Evolutionary conservation across 1,140 invertebrate species (phyloP).

Genomic region (Plectrocnemia conspersa): DNA sequence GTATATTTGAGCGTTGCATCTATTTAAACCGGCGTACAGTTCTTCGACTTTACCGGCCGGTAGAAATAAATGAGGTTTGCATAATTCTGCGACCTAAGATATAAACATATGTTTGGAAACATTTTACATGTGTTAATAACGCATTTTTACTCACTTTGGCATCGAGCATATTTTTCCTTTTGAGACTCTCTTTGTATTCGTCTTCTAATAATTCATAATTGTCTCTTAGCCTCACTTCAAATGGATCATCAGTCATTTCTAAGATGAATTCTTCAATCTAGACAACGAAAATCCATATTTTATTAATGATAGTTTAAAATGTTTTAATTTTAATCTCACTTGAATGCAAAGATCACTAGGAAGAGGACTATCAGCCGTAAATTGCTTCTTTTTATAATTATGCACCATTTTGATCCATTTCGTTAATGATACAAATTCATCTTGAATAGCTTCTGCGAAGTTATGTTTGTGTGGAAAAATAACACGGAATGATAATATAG

Average conservation of each 20-base stretch:
- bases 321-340: conserved; percentile 49
- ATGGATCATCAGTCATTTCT: conserved; percentile 95
- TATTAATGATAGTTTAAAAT: not conserved
- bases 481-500: conserved; percentile 66
- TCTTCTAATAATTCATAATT: conserved; percentile 95
- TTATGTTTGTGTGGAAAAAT: conserved; percentile 90
- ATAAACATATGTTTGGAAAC: not conserved
- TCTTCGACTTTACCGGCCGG: conserved; percentile 86
- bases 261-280: conserved; percentile 78
- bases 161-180: conserved; percentile 85
- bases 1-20: conserved; percentile 93
- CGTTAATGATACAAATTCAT: conserved; percentile 82
- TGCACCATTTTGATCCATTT: conserved; percentile 90
- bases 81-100: conserved; percentile 60
- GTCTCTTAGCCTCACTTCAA: conserved; percentile 92
- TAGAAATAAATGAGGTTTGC: conserved; percentile 74
- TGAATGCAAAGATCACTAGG: conserved; percentile 86
- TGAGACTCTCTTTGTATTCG: conserved; percentile 92
- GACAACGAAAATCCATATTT: conserved; percentile 15
- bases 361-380: conserved; percentile 62
- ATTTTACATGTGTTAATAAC: not conserved
- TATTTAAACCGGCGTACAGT: conserved; percentile 76
- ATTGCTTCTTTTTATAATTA: conserved; percentile 63
- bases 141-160: conserved; percentile 61
- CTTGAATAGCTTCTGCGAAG: conserved; percentile 88